phyloP scores from a whole-genome alignment of 2,888 invertebrate species.

The Drosophila robusta region DNA sequence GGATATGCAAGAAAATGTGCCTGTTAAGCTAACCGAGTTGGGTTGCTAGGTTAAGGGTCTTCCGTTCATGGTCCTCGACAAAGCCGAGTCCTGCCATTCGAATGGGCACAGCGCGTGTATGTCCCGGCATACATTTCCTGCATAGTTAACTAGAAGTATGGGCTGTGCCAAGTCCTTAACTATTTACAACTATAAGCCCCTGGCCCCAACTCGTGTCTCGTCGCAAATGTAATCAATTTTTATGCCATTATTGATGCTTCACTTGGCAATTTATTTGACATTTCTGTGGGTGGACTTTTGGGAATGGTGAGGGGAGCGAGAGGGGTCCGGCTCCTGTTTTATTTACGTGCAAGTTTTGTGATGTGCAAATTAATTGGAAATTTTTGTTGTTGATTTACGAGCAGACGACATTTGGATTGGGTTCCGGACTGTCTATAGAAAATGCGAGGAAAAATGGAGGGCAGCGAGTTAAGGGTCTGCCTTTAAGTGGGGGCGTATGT shows the following conservation, averaged over 20 bases:
- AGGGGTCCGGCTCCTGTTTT: conserved; percentile 21
- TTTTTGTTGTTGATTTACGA: conserved; percentile 62
- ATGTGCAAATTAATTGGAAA: conserved; percentile 76
- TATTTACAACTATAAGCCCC: conserved; percentile 52
- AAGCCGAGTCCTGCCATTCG: conserved; percentile 6
- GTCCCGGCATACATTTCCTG: conserved; percentile 59
- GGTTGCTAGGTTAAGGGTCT: conserved; percentile 23
- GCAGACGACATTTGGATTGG: conserved; percentile 52
- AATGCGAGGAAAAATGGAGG: background rate
- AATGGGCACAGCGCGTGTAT: conserved; percentile 12
- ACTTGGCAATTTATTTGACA: conserved; percentile 64
- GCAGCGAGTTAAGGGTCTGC: conserved; percentile 30
- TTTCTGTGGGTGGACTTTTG: conserved; percentile 7
- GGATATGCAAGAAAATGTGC: conserved; percentile 68
- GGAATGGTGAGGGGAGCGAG: too few relatives aligned
- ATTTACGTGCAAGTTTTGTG: conserved; percentile 56
- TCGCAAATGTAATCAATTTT: conserved; percentile 80
- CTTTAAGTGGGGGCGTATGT: conserved; percentile 69
- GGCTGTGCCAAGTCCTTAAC: conserved; percentile 35
- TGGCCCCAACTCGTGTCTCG: conserved; percentile 1
- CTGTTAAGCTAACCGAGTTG: conserved; percentile 22
- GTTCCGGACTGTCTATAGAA: conserved; percentile 46
- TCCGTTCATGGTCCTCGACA: conserved; percentile 27
- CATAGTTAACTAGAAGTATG: conserved; percentile 32
- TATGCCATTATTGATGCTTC: conserved; percentile 81